Base-by-base conservation (phyloP, 1,140 invertebrate species). In the Lasaia peninsularis region DNA sequence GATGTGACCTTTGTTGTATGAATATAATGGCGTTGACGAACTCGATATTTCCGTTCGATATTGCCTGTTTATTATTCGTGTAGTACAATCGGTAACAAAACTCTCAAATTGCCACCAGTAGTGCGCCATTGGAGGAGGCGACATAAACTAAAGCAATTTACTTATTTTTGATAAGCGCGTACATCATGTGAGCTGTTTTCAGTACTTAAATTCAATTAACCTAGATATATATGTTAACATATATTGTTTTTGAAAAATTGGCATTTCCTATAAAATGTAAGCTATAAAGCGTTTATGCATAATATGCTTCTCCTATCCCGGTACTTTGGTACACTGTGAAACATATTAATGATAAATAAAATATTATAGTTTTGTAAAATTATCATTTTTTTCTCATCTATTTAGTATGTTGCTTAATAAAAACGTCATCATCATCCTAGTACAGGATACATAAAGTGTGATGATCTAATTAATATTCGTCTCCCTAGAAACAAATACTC, bases 11-110 rank as follows among this genome's bases (percentile, higher is more conserved):
- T 78, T 77, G 70, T 78, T 77, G 70, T 80, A 79, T 85, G 79
- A 76, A 82, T 81, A 80, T 81, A 85, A 78, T 79, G 74, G 77
- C 70, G 71, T 58, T 71, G 75, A 76, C 74, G 75, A 79, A 81
- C 74, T 67, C 74, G 75, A 79, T 79, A 81, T 78, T 82, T 82
- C 81, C 81, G 81, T 79, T 82, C 75, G 73, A 80, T 82, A 79
- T 78, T 74, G 75, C 65, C 71, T 75, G 67, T 80, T 83, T 80
- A 80, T 78, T 76, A 80, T 78, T 73, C 73, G 67, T 69, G 73
- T 56, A 54, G 73, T 81, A 78, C 75, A 75, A 58, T 78, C 65
- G 63, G 56, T 63, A 54, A 78, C 73, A 78, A 70, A 73, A 71
- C 66, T 66, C 60, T 56, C 62, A 60, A 60, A 63, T 61, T 63